Percentiles rank a stretch among this genome's conserved stretches.
Conservation (phyloP, 2,113 vertebrate genomes). For the Recurvirostra avosetta region DNA sequence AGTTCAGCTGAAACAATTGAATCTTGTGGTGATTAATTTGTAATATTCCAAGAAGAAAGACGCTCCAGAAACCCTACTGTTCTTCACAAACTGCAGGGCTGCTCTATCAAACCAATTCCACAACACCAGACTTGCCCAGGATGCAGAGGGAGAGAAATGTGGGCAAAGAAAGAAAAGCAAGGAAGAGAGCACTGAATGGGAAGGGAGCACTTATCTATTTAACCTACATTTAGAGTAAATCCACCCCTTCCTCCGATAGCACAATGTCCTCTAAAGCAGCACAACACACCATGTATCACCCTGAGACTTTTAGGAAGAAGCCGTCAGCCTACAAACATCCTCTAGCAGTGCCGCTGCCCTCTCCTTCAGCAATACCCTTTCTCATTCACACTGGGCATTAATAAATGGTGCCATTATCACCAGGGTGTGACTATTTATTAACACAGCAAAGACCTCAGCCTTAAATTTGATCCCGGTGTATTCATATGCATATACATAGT, state of each 20-base stretch:
- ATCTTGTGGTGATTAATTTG: background rate
- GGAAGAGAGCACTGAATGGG: background rate
- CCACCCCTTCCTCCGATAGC: background rate
- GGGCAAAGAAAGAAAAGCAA: background rate
- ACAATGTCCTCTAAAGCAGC: background rate
- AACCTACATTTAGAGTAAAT: background rate
- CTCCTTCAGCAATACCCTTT: background rate
- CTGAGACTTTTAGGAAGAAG: background rate
- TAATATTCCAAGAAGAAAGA: background rate
- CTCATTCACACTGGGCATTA: background rate
- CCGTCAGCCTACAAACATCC: background rate
- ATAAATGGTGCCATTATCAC: background rate
- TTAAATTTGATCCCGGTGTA: background rate
- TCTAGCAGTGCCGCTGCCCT: background rate
- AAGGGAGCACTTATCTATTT: background rate
- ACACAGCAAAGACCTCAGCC: background rate
- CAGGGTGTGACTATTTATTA: background rate
- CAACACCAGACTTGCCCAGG: rapidly evolving
- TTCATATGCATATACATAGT: rapidly evolving
- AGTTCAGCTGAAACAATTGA: background rate
- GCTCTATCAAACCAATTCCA: background rate
- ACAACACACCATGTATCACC: background rate
- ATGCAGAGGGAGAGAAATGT: background rate
- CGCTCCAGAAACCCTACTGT: background rate
- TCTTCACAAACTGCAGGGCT: background rate